A percentile compares a stretch with the other conserved stretches of the same genome.
Conservation (phyloP, 2,888 invertebrate species). For the Gordius sp. region DNA sequence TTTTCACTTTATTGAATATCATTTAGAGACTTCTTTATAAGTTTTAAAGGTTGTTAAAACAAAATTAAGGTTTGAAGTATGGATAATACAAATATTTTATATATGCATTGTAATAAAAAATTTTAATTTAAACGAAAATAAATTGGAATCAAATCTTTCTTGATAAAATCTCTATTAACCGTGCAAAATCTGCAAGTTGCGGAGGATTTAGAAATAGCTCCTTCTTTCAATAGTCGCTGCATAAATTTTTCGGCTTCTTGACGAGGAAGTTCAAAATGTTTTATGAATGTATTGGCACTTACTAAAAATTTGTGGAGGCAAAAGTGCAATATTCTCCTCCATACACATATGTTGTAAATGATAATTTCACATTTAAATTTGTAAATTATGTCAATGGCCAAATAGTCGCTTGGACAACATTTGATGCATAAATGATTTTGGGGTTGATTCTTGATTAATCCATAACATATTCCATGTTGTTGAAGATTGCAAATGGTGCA, state of each 20-base stretch:
- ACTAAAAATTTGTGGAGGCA: neutral
- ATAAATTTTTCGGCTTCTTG: neutral
- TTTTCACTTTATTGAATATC: no score
- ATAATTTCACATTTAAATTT: neutral
- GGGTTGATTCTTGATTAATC: neutral
- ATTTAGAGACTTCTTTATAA: no score
- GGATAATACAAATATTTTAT: no score
- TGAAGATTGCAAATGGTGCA: neutral
- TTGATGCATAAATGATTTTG: neutral
- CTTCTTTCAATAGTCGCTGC: neutral
- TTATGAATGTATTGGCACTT: neutral
- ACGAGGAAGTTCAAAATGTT: neutral
- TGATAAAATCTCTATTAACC: no score
- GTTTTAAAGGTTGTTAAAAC: no score
- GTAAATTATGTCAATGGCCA: neutral
- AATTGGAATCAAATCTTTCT: no score
- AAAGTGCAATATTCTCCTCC: conserved; percentile 1
- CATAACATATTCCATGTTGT: neutral
- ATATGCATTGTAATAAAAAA: no score
- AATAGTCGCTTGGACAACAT: neutral
- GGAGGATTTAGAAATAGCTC: no score
- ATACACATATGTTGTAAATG: neutral
- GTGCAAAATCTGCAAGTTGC: no score
- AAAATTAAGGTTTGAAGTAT: no score
- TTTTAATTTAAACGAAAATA: no score